Evolutionary conservation across 2,797 vertebrate genomes (phyloP), one percentile per base, ranked within the genome.

Genomic region (Spatula clypeata): DNA sequence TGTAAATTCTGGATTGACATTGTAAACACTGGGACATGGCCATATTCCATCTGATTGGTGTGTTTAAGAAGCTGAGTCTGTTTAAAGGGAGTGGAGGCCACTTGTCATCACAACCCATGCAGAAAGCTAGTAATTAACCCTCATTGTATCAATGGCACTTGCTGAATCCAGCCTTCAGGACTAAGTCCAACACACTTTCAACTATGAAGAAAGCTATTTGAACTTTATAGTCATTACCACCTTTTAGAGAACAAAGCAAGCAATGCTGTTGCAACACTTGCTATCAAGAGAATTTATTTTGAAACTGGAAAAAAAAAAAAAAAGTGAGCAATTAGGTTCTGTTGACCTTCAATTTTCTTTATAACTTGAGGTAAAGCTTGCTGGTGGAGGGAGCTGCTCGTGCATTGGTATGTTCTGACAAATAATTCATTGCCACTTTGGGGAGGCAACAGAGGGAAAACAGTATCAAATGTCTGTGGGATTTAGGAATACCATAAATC

Each of bases 91-190:
- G 69, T 8, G 24, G 79, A 87, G 79, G 40, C 45, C 73, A 44
- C 74, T 87, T 92, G 44, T 76, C 70, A 88, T 72, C 34, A 38
- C 74, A 97, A 82, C 44, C 47, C 91, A 65, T 88, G 73, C 60
- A 80, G 70, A 81, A 92, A 75, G 85, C 70, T 62, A 53, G 23
- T 82, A 82, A 90, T 60, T 80, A 81, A 93, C 65, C 49, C 8
- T 26, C 42, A 38, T 67, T 73, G 60, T 74, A 86, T 53, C 44
- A 6, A 32, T 80, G 31, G 53, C 74, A 69, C 42, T 95, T 90
- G 67, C 58, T 54, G 54, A 51, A 90, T 70, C 58, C 75, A 38
- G 44, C 47, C 34, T 71, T 92, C 47, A 74, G 44, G 64, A 47
- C 71, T 8, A 49, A 86, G 49, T 44, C 64, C 64, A 84, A 32